Conservation (phyloP, 2,113 vertebrate genomes). For the Prochilodus magdalenae region DNA sequence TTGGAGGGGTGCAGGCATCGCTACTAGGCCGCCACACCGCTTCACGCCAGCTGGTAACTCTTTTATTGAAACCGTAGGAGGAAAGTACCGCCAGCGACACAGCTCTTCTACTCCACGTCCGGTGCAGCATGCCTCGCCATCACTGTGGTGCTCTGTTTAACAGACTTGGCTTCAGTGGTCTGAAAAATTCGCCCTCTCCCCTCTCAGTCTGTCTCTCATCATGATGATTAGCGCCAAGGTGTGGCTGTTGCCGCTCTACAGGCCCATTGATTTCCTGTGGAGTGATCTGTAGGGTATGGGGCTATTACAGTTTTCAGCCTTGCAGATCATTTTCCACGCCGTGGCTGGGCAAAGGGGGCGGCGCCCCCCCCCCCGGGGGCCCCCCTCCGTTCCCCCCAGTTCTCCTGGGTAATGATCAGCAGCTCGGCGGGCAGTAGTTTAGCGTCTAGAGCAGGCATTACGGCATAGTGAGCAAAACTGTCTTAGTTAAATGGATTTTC, state of each 20-base stretch:
- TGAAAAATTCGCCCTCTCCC: neutral
- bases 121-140: no score
- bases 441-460: neutral
- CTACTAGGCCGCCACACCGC: no score
- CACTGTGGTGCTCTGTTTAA: no score
- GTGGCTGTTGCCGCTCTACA: slow-evolving; percentile 11
- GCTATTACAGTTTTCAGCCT: slow-evolving; percentile 56
- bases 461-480: slow-evolving; percentile 14
- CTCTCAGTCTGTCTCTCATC: neutral
- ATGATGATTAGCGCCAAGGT: neutral
- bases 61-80: no score
- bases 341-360: slow-evolving; percentile 35
- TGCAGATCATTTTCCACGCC: slow-evolving; percentile 60
- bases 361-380: no score
- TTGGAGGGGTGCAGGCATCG: no score
- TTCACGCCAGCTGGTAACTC: no score
- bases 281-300: slow-evolving; percentile 39
- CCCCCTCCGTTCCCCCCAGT: no score
- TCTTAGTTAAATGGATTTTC: slow-evolving; percentile 58
- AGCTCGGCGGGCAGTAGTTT: slow-evolving; percentile 17
- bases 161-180: neutral
- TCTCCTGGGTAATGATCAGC: slow-evolving; percentile 53
- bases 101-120: no score
- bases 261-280: slow-evolving; percentile 58
- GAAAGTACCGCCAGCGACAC: no score